phyloP scores from a whole-genome alignment of 2,113 vertebrate species.

The Lepus timidus region DNA sequence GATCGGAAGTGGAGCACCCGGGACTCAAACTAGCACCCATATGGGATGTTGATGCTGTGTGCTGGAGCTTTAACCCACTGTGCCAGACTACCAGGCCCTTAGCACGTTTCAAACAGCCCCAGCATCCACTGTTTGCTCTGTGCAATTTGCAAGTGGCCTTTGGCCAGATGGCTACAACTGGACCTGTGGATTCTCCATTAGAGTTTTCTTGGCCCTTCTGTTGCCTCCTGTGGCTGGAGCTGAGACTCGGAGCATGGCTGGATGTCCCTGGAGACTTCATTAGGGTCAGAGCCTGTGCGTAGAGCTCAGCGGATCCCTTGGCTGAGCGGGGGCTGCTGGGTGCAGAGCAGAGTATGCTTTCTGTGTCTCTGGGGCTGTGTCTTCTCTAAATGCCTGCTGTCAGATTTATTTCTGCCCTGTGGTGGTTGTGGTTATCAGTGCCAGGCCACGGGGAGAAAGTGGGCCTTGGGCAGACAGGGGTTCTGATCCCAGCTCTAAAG shows the following conservation, averaged over 20 bases:
- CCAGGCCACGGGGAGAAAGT: fast-evolving
- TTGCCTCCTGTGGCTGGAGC: not conserved
- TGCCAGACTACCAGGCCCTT: no score
- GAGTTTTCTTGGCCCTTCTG: not conserved
- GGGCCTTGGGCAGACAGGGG: not conserved
- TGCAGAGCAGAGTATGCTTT: not conserved
- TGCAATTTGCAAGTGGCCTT: not conserved
- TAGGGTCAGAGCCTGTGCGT: not conserved
- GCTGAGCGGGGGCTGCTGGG: not conserved
- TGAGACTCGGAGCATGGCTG: not conserved
- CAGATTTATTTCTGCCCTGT: not conserved
- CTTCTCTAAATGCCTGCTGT: not conserved
- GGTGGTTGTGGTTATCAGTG: not conserved
- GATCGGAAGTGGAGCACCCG: no score
- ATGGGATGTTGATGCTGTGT: no score
- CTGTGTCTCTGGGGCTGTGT: not conserved
- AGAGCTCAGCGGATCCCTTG: not conserved
- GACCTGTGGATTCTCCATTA: not conserved
- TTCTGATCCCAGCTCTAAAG: not conserved
- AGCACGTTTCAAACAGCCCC: not conserved
- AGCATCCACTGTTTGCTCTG: not conserved
- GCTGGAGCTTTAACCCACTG: no score
- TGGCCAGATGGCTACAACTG: not conserved
- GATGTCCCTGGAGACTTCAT: slow-evolving; percentile 46
- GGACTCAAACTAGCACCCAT: no score